A percentile compares a stretch with the other conserved stretches of the same genome.
phyloP scores from a whole-genome alignment of 2,113 vertebrate genomes.

The Nipponia nippon region DNA sequence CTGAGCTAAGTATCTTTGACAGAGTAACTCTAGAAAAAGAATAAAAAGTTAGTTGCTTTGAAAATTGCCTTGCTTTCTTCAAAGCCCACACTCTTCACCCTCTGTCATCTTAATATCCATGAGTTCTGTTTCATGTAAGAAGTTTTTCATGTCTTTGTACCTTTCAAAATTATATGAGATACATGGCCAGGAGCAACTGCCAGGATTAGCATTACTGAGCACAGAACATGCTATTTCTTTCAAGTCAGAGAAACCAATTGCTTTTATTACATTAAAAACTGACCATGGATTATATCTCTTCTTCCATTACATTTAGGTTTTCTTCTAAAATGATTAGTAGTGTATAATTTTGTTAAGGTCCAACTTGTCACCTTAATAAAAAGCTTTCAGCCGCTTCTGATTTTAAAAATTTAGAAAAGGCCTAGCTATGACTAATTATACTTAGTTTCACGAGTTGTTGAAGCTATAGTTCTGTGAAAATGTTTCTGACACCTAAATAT shows the following conservation, averaged over 20 bases:
- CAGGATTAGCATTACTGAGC: slow-evolving; percentile 52
- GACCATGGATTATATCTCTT: neutral
- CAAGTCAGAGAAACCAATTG: slow-evolving; percentile 39
- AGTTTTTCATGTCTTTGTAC: slow-evolving; percentile 55
- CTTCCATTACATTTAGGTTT: slow-evolving; percentile 5
- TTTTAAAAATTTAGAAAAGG: neutral
- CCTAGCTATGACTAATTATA: neutral
- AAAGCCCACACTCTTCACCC: slow-evolving; percentile 52
- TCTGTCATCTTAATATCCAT: slow-evolving; percentile 62
- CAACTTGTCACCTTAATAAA: neutral
- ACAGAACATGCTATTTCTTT: slow-evolving; percentile 42
- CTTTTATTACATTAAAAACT: slow-evolving; percentile 34
- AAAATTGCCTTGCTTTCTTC: slow-evolving; percentile 64
- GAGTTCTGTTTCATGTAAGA: slow-evolving; percentile 51
- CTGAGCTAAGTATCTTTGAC: slow-evolving; percentile 46
- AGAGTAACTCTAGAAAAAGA: slow-evolving; percentile 55
- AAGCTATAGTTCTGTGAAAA: neutral
- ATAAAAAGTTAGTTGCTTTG: slow-evolving; percentile 59
- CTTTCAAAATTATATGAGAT: slow-evolving; percentile 60
- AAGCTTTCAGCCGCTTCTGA: neutral
- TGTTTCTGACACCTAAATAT: neutral
- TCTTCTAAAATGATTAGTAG: slow-evolving; percentile 1
- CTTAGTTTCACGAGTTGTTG: neutral
- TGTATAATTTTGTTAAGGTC: neutral
- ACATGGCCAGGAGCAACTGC: slow-evolving; percentile 49